Evolutionary conservation across 2,797 vertebrate species (phyloP).

Genomic region (Dipus sagitta): DNA sequence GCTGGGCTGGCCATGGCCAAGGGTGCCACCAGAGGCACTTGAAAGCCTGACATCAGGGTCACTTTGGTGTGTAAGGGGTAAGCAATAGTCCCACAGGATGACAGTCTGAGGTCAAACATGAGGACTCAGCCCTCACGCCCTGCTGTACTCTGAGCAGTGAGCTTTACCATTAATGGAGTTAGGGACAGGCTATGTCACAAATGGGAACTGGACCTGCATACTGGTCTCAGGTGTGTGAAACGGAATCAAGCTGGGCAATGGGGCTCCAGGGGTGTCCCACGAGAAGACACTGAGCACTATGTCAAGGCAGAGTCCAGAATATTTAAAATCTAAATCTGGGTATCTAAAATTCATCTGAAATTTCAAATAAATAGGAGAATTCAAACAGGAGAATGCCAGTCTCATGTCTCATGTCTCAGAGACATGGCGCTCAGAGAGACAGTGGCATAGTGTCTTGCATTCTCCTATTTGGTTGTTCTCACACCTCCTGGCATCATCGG

Average conservation of each 20-base stretch:
- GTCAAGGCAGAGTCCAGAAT: too few relatives aligned
- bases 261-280: neutral
- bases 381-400: too few relatives aligned
- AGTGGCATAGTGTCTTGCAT: accelerated
- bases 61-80: neutral
- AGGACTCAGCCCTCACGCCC: neutral
- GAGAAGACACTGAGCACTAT: neutral
- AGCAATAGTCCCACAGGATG: neutral
- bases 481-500: neutral
- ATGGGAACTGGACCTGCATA: neutral
- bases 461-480: neutral
- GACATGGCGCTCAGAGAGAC: too few relatives aligned
- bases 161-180: neutral
- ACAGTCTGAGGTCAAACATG: neutral
- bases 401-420: too few relatives aligned
- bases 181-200: neutral
- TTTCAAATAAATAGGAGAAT: too few relatives aligned
- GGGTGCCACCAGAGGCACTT: neutral
- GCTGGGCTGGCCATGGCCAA: neutral
- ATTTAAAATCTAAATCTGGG: too few relatives aligned
- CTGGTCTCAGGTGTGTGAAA: neutral
- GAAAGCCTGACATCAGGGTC: neutral
- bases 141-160: neutral
- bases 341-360: neutral
- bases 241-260: neutral